A percentile compares a stretch with the other conserved stretches of the same genome.
phyloP scores from a whole-genome alignment of 2,113 vertebrate species.

The Plecotus auritus region DNA sequence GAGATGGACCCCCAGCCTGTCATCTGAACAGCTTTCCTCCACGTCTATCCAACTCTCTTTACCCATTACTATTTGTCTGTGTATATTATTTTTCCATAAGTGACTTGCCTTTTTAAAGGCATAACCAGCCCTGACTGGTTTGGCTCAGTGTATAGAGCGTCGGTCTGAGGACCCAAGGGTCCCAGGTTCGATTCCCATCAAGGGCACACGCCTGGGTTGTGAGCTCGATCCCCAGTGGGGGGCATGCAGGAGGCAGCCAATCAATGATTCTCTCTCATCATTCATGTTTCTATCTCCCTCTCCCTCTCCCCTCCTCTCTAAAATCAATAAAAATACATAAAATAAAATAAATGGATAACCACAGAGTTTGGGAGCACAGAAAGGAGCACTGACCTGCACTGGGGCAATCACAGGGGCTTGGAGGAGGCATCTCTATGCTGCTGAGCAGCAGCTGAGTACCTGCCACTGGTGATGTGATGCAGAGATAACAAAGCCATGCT shows the following conservation, averaged over 20 bases:
- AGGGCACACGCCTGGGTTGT: too few relatives aligned
- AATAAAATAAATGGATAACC: too few relatives aligned
- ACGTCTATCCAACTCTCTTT: neutral
- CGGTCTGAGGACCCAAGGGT: too few relatives aligned
- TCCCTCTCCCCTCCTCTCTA: too few relatives aligned
- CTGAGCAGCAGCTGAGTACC: neutral
- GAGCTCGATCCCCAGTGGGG: too few relatives aligned
- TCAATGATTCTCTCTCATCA: too few relatives aligned
- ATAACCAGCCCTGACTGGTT: too few relatives aligned
- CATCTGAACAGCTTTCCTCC: neutral
- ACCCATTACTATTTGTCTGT: neutral
- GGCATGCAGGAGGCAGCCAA: too few relatives aligned
- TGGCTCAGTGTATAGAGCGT: too few relatives aligned
- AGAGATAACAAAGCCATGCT: neutral
- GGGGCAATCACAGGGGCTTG: neutral
- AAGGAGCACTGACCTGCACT: neutral
- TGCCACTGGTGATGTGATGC: neutral
- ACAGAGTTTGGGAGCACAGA: neutral
- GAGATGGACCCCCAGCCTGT: neutral
- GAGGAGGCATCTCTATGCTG: neutral
- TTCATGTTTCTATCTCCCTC: too few relatives aligned
- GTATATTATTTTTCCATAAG: neutral
- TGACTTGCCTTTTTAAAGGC: neutral
- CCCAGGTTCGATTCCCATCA: too few relatives aligned
- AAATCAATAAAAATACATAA: too few relatives aligned